phyloP scores from a whole-genome alignment of 2,888 invertebrate species.

The Ichneumoninae sp. region DNA sequence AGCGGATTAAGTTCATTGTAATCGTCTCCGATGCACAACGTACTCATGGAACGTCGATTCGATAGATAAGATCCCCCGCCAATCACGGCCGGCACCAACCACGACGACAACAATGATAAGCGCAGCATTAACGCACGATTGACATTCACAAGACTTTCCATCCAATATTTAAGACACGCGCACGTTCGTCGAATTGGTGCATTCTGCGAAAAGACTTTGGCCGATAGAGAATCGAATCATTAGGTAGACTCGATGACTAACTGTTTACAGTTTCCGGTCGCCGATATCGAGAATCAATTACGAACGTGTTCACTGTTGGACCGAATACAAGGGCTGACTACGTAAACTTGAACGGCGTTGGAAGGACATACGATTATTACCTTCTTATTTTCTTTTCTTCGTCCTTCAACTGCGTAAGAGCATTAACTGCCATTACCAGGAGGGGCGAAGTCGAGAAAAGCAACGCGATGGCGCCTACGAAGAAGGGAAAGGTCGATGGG shows the following conservation, averaged over 20 bases:
- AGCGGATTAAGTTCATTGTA: conserved; percentile 21
- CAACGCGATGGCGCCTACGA: conserved; percentile 46
- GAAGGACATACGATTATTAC: conserved; percentile 1
- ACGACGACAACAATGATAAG: conserved; percentile 26
- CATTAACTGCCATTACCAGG: conserved; percentile 24
- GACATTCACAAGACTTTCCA: conserved; percentile 31
- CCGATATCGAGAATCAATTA: conserved; percentile 21
- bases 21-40: conserved; percentile 21
- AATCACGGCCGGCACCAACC: no score
- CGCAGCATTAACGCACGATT: conserved; percentile 48
- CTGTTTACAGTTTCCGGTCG: conserved; percentile 17
- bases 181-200: not conserved
- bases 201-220: not conserved
- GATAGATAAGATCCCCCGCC: not conserved
- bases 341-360: conserved; percentile 23
- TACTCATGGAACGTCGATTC: conserved; percentile 14
- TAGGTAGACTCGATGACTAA: conserved; percentile 52
- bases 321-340: conserved; percentile 22
- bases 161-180: conserved; percentile 3
- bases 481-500: conserved; percentile 35
- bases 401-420: conserved; percentile 4
- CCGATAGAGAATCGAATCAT: conserved; percentile 52
- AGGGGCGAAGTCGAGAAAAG: not conserved
- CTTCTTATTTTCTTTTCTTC: conserved; percentile 16
- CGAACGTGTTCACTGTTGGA: conserved; percentile 42